Percentiles rank a stretch among this genome's conserved stretches.
phyloP scores from a whole-genome alignment of 2,113 vertebrate species.

The Oxyruncus cristatus region DNA sequence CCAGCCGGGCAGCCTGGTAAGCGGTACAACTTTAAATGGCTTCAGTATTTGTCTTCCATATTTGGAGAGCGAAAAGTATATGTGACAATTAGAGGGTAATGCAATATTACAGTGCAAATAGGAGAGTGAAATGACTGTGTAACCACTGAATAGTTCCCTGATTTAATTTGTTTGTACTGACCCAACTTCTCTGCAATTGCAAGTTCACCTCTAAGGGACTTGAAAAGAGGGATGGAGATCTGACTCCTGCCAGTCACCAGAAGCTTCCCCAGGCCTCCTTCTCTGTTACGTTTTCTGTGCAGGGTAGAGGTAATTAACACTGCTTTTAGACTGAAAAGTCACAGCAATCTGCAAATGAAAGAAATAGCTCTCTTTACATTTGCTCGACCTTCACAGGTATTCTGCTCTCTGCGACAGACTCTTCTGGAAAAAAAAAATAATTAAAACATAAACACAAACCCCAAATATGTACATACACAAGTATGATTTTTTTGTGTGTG shows the following conservation, averaged over 20 bases:
- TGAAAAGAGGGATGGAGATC: background rate
- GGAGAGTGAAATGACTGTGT: conserved; percentile 29
- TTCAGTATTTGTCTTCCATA: conserved; percentile 63
- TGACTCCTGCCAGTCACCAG: background rate
- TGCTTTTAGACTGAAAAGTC: background rate
- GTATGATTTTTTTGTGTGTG: background rate
- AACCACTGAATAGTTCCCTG: background rate
- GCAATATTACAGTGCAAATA: conserved; percentile 66
- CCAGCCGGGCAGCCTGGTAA: background rate
- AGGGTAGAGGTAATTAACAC: background rate
- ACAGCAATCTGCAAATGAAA: background rate
- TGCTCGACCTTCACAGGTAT: fast-evolving
- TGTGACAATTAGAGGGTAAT: conserved; percentile 63
- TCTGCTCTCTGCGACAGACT: background rate
- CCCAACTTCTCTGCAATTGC: conserved; percentile 9
- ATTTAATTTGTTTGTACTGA: conserved; percentile 51
- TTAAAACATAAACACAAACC: background rate
- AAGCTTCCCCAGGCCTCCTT: background rate
- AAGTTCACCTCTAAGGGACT: background rate
- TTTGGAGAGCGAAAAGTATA: conserved; percentile 56
- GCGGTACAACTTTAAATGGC: background rate
- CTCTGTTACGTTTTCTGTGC: background rate
- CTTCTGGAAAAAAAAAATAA: background rate
- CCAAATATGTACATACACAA: background rate
- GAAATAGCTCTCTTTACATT: background rate